Evolutionary conservation across 2,113 vertebrate genomes (phyloP).

Genomic region (Ursus arctos): DNA sequence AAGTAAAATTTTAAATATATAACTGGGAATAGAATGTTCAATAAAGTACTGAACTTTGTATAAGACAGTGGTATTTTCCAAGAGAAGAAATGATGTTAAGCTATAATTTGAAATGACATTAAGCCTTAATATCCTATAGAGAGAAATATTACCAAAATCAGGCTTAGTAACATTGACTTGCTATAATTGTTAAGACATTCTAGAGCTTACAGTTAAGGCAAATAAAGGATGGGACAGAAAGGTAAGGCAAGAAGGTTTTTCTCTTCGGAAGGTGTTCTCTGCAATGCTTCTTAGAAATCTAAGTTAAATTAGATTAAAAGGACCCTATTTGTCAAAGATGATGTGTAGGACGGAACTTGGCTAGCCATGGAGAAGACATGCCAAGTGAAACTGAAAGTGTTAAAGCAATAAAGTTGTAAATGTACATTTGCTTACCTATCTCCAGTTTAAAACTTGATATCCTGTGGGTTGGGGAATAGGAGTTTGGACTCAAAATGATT

Average conservation of each 20-base stretch:
- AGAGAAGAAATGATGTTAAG: not conserved
- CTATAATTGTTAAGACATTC: not conserved
- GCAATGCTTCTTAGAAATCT: not conserved
- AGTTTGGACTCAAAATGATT: not conserved
- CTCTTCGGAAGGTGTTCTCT: not conserved
- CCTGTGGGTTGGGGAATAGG: not conserved
- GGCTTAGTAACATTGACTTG: not conserved
- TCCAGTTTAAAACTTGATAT: not conserved
- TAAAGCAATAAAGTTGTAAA: not conserved
- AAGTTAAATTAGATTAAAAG: not conserved
- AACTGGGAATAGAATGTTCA: not conserved
- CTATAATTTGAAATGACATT: not conserved
- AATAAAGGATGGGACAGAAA: not conserved
- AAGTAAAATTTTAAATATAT: slow-evolving; percentile 13
- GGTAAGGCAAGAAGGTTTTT: not conserved
- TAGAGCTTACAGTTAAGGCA: not conserved
- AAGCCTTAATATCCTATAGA: not conserved
- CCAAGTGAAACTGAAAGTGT: not conserved
- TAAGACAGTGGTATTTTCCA: not conserved
- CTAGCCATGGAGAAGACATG: not conserved
- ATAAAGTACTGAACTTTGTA: not conserved
- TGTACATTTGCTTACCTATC: not conserved
- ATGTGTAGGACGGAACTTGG: not conserved
- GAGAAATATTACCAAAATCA: not conserved
- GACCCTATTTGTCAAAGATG: not conserved